Evolutionary conservation across 2,113 vertebrate species (phyloP), one percentile per base, ranked within the genome.

Genomic region (Conger conger): DNA sequence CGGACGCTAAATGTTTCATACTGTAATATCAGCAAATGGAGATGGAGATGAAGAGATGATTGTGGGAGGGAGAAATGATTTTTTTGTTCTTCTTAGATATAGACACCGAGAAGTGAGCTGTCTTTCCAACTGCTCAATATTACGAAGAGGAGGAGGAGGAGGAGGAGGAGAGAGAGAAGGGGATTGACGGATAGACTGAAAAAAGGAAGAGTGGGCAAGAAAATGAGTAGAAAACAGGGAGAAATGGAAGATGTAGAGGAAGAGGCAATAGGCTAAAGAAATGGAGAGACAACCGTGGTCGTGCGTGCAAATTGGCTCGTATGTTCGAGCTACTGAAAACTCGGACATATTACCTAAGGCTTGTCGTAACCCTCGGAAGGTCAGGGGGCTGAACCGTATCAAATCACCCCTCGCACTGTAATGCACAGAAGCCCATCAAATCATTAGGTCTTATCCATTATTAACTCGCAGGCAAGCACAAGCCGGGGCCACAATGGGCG

Each of bases 381-480:
- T 82, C 90, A 90, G 86, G 80, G 89, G 91, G 90, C 91, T 85
- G 83, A 90, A 91, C 92, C 91, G 89, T 60, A 13, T 45, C 57
- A 73, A 33, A 60, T 79, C 78, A 76, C 0, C 27, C 38, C 50
- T 53, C 37, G 17, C 57, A 23, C n/a, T 11, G 13, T 79, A 27
- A 57, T 42, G 60, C 76, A 84, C 84, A 60, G 33, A 73, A 53
- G 83, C 81, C 76, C 33, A 40, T 84, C 85, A 88, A 81, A 85
- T 86, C 84, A 81, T 87, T 84, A 86, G 53, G 78, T 54, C 20
- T 36, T 60, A 87, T 86, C 80, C 82, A 85, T 85, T 83, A 86
- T 85, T 83, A 83, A 76, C 76, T 68, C 50, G 33, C 42, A 86
- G 45, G 83, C n/a, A 50, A 35, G 68, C 50, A 79, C 1, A 40